Percentiles rank a stretch among this genome's conserved stretches.
These are phyloP conservation scores for Suricata suricatta DNA, from an alignment of 2,113 vertebrate genomes.

Conservation along the genomic window DNA sequence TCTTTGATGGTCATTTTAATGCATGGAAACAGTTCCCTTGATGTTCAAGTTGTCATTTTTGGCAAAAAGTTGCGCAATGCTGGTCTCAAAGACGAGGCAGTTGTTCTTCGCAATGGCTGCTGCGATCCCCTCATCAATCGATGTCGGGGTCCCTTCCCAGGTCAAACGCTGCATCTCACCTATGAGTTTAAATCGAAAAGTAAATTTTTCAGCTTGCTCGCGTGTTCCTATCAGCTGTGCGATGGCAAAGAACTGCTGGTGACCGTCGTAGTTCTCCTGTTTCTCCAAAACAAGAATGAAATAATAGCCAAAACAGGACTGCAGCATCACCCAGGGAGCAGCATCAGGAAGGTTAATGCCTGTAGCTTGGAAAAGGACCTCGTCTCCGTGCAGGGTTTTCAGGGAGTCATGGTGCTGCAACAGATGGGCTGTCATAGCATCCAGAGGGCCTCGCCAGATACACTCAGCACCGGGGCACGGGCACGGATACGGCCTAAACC, in stretches of 20 bases:
- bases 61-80: constrained; percentile 99
- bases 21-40: constrained; percentile 99
- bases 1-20: constrained; percentile 88
- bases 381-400: constrained; percentile 98
- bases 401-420: constrained; percentile 99
- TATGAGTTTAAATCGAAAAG: constrained; percentile 97
- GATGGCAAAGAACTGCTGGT: constrained; percentile 99
- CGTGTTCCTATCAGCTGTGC: constrained; percentile 99
- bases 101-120: constrained; percentile 99
- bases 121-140: constrained; percentile 98
- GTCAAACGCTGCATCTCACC: constrained; percentile 98
- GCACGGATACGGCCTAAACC: constrained; percentile 98
- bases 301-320: constrained; percentile 99
- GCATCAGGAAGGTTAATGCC: constrained; percentile 99
- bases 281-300: constrained; percentile 99
- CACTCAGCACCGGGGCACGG: constrained; percentile 94
- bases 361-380: constrained; percentile 98
- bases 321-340: constrained; percentile 99
- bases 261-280: constrained; percentile 99
- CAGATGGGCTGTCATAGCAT: constrained; percentile 98
- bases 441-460: constrained; percentile 96
- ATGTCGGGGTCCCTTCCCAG: constrained; percentile 98
- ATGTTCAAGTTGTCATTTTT: constrained; percentile 99
- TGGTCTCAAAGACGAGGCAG: constrained; percentile 99
- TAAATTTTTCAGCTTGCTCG: constrained; percentile 99